phyloP scores from a whole-genome alignment of 2,888 invertebrate species.

The Carterocephalus palaemon region DNA sequence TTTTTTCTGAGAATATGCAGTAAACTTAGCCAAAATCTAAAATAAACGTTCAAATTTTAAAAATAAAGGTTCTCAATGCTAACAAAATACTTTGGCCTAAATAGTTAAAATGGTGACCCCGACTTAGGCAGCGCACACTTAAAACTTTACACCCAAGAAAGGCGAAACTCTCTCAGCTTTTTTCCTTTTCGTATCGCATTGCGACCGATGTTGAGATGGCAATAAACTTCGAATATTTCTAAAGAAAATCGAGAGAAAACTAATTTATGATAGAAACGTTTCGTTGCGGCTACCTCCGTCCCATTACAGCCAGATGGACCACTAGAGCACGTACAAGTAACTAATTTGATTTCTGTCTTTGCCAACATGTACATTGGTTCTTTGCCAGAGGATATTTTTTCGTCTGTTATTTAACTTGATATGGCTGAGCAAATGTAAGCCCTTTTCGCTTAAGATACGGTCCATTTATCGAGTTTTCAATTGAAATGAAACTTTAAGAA shows the following conservation, averaged over 20 bases:
- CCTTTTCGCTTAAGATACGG: neutral
- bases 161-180: too few relatives aligned
- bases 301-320: slow-evolving; percentile 3
- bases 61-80: too few relatives aligned
- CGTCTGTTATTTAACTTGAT: slow-evolving; percentile 7
- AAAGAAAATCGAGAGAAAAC: slow-evolving; percentile 4
- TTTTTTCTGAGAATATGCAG: too few relatives aligned
- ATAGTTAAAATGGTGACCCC: too few relatives aligned
- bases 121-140: too few relatives aligned
- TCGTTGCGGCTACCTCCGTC: slow-evolving; percentile 5
- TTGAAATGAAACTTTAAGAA: neutral
- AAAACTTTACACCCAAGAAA: too few relatives aligned
- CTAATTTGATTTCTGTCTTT: slow-evolving; percentile 20
- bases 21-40: too few relatives aligned
- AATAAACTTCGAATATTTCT: neutral
- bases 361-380: slow-evolving; percentile 21
- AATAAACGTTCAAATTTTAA: too few relatives aligned
- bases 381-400: slow-evolving; percentile 16
- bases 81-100: too few relatives aligned
- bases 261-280: slow-evolving; percentile 14
- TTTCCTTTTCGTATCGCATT: too few relatives aligned
- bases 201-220: too few relatives aligned
- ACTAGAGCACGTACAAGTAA: slow-evolving; percentile 7
- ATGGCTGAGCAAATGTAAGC: neutral
- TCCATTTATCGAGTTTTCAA: neutral